Evolutionary conservation across 2,113 vertebrate species (phyloP), one percentile per base, ranked within the genome.

Genomic region (Calypte anna): DNA sequence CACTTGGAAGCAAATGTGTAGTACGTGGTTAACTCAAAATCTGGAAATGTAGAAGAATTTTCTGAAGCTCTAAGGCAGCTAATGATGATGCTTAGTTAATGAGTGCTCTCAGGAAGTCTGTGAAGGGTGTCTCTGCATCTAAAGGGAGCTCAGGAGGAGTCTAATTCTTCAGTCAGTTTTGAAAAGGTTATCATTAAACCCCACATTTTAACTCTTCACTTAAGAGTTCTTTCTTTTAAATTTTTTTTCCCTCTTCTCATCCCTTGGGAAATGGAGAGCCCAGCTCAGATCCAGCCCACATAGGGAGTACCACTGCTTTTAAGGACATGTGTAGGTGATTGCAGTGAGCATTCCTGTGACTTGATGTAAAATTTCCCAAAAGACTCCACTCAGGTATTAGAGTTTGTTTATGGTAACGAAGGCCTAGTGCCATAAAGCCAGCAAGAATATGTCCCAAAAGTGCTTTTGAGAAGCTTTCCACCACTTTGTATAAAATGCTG

Each of bases 381-480:
- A 51, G 33, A 53, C 30, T 25, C 10, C 33, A 3, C 48, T 83
- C 9, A 9, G 61, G 12, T 96, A 82, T 93, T 75, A 77, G n/a
- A 76, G 86, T 95, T 96, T 97, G 93, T 95, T 91, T 92, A 63
- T 72, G 66, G 53, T 80, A 88, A 84, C 92, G 90, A 95, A 53
- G 53, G 82, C 83, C 94, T 87, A 87, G n/a, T 50, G 59, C 66
- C 78, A 73, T 74, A 93, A 89, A 86, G 22, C 89, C 68, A 74
- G 75, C 44, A 86, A 46, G 28, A 96, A 93, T 88, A 55, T 59
- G 79, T 95, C 97, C 93, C 96, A 77, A 2, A 87, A 88, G 93
- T 64, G 64, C 94, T 89, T 95, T 96, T 67, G 58, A 92, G 82
- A 93, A 94, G 86, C 89, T 97, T 88, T 96, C 96, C 86, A 73